Conservation (phyloP, 2,888 invertebrate species). For the Xestia ashworthii region DNA sequence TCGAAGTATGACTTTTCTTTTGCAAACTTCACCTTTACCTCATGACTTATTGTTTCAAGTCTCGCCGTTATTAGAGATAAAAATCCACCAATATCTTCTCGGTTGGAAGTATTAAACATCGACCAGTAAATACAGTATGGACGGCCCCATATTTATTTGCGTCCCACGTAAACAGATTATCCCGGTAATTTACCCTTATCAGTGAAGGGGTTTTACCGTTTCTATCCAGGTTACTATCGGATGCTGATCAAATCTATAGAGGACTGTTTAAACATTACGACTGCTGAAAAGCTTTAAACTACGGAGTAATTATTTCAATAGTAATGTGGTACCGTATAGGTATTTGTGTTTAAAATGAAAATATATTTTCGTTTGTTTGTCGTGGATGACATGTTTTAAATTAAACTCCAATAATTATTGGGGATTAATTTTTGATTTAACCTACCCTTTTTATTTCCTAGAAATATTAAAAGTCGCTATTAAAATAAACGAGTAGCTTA, state of each 20-base stretch:
- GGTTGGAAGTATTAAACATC: neutral
- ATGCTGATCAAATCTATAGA: slow-evolving; percentile 37
- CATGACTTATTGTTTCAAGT: neutral
- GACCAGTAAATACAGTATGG: neutral
- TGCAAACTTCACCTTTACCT: neutral
- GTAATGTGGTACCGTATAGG: neutral
- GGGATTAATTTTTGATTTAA: too few species aligned
- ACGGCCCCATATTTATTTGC: slow-evolving; percentile 31
- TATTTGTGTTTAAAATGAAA: neutral
- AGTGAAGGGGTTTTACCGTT: slow-evolving; percentile 41
- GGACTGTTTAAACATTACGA: slow-evolving; percentile 20
- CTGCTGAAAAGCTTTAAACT: neutral
- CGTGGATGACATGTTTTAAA: neutral
- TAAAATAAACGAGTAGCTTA: neutral
- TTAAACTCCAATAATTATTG: neutral
- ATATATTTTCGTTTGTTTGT: neutral
- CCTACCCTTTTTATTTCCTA: neutral
- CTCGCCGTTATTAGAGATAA: neutral
- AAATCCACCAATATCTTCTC: neutral
- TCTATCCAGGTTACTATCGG: slow-evolving; percentile 31
- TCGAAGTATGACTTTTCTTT: neutral
- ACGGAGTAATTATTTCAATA: neutral
- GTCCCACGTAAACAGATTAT: slow-evolving; percentile 44
- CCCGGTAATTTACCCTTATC: slow-evolving; percentile 50
- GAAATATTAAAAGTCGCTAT: neutral